Conservation (phyloP, 2,888 invertebrate species). For the Lasioglossum morio region DNA sequence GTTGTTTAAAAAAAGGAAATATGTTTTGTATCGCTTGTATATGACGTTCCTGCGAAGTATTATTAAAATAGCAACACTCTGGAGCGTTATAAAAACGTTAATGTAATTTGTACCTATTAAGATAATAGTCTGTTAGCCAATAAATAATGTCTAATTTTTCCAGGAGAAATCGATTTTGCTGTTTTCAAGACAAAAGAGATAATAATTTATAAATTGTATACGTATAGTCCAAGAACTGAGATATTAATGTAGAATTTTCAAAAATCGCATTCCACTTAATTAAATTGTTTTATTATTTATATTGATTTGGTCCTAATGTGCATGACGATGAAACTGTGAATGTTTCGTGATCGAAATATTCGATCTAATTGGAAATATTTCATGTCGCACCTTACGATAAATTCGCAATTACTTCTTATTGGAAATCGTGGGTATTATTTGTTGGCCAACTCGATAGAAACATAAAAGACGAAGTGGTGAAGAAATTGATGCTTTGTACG, state of each 20-base stretch:
- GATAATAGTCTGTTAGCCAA: not conserved
- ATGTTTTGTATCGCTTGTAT: slow-evolving; percentile 1
- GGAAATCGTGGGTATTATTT: not conserved
- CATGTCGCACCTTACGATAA: not conserved
- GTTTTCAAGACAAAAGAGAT: not conserved
- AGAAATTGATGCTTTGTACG: not conserved
- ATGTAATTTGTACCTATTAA: slow-evolving; percentile 1
- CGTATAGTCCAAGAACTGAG: not conserved
- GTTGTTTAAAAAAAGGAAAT: not conserved
- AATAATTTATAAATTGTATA: not conserved
- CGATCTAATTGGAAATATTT: not conserved
- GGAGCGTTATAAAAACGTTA: not conserved
- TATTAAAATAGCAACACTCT: not conserved
- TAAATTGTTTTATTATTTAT: not conserved
- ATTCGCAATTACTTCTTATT: not conserved
- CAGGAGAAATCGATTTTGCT: not conserved
- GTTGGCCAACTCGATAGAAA: not conserved
- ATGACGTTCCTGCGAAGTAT: not conserved
- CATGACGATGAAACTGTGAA: not conserved
- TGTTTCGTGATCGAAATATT: not conserved
- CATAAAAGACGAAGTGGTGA: not conserved
- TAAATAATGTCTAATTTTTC: not conserved
- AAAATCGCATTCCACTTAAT: not conserved
- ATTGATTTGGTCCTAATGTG: not conserved
- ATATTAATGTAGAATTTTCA: not conserved